Base-by-base conservation (phyloP, 1,140 invertebrate genomes). In the Gryllus bimaculatus region DNA sequence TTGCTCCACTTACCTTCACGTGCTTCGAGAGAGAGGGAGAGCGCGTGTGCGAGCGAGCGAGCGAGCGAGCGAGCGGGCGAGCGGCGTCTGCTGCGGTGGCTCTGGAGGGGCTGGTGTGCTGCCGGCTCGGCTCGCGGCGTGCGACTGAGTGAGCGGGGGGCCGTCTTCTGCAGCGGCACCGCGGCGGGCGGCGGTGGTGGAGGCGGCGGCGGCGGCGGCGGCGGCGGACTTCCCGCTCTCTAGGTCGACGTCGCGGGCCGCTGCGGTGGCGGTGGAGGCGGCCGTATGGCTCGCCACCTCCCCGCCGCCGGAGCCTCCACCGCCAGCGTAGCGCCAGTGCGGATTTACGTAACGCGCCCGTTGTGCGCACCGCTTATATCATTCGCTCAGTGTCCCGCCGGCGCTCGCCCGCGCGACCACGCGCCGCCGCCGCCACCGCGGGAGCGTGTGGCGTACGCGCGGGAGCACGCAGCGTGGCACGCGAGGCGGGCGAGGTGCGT, bases 1-100 rank as follows among this genome's bases (percentile, higher is more conserved):
- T 66, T 66, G 54, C 54, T 66, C 54, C 54, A 66, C 54, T 66
- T 66, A 66, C 54, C 54, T 66, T 66, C 54, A 66, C 54, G 54
- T 18, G 54, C 54, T 10, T 18, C 10, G 54, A 66, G 54, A 66
- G 54, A 66, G 54, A 66, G 54, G 7, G 54, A 7, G 54, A 66
- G 54, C 1, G 10, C 54, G 10, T 2, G 10, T 66, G 49, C 49
- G 7, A 66, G 26, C 26, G 26, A 39, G 26, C 10, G 7, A 66
- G 54, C 10, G 54, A 66, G 54, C 10, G 54, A 18, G 54, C 10
- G 54, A 7, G 54, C 7, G 10, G 0, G 10, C 10, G 10, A 3
- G 54, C 10, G 54, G 54, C 7, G 54, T 13, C 54, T 66, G 54
- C 54, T 3, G 54, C 54, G 54, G 54, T 18, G 54, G 54, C 54